Conservation (phyloP, 2,888 invertebrate genomes). For the Drosophila nigritarsus region DNA sequence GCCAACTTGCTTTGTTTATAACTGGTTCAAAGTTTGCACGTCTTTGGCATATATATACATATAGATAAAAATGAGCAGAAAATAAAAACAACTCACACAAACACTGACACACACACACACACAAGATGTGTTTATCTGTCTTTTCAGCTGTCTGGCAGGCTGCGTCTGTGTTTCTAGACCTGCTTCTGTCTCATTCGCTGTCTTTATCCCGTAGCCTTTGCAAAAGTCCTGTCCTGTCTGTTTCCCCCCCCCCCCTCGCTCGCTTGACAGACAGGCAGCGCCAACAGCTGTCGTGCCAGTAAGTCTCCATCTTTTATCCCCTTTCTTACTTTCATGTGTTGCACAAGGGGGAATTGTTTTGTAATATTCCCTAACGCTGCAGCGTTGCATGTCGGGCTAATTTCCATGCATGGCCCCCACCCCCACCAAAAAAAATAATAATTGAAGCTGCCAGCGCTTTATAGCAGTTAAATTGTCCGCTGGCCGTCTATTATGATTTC, state of each 20-base stretch:
- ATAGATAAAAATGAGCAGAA: slow-evolving; percentile 2
- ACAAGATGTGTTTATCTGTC: slow-evolving; percentile 69
- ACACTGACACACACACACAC: slow-evolving; percentile 19
- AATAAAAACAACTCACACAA: slow-evolving; percentile 2
- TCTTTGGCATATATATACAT: slow-evolving; percentile 69
- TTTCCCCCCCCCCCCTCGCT: neutral
- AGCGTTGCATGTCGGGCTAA: slow-evolving; percentile 44
- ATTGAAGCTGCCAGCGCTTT: slow-evolving; percentile 42
- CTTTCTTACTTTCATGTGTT: slow-evolving; percentile 11
- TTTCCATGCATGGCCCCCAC: slow-evolving; percentile 34
- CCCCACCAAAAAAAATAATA: neutral
- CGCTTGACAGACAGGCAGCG: slow-evolving; percentile 49
- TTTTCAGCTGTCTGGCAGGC: slow-evolving; percentile 63
- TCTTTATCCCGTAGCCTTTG: slow-evolving; percentile 32
- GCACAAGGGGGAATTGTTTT: neutral
- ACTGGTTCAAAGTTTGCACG: slow-evolving; percentile 79
- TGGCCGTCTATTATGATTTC: slow-evolving; percentile 45
- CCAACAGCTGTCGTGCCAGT: slow-evolving; percentile 71
- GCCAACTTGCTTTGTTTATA: slow-evolving; percentile 66
- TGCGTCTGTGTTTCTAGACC: slow-evolving; percentile 17
- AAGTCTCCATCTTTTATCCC: slow-evolving; percentile 54
- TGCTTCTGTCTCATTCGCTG: slow-evolving; percentile 31
- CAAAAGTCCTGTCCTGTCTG: slow-evolving; percentile 52
- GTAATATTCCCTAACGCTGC: slow-evolving; percentile 19
- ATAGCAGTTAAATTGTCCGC: slow-evolving; percentile 57